phyloP scores from a whole-genome alignment of 2,113 vertebrate species.

The Neolamprologus longior region DNA sequence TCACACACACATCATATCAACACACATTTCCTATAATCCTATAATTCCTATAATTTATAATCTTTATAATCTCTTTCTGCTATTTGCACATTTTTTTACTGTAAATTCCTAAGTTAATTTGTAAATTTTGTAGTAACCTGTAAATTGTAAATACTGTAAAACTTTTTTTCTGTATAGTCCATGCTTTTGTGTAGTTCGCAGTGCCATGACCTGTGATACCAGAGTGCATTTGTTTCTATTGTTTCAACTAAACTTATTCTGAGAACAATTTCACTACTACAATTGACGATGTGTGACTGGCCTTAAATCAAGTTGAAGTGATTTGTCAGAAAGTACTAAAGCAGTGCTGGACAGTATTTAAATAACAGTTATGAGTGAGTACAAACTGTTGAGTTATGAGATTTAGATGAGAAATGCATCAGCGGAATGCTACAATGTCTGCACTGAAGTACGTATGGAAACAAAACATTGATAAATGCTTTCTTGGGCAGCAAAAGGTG shows the following conservation, averaged over 20 bases:
- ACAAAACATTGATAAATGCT: not conserved
- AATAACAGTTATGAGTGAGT: not conserved
- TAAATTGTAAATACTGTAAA: too few relatives aligned
- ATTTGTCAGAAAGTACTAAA: rapidly evolving
- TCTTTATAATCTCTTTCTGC: too few relatives aligned
- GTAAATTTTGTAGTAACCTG: too few relatives aligned
- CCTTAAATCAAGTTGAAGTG: not conserved
- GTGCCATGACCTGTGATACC: not conserved
- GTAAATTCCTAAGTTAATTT: too few relatives aligned
- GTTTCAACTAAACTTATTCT: not conserved
- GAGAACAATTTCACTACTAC: not conserved
- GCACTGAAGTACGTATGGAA: not conserved
- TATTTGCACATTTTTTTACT: too few relatives aligned
- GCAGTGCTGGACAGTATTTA: not conserved
- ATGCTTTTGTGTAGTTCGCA: not conserved
- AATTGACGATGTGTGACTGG: rapidly evolving
- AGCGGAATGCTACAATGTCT: rapidly evolving
- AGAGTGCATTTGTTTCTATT: not conserved
- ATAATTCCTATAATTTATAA: too few relatives aligned
- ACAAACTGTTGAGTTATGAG: not conserved
- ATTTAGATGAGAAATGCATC: not conserved
- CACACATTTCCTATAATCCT: too few relatives aligned
- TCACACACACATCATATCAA: too few relatives aligned
- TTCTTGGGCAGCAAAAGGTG: not conserved
- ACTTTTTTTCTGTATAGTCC: not conserved